Evolutionary conservation across 2,113 vertebrate genomes (phyloP).

Genomic region (Xenopus tropicalis): UCB_Xtro_10.0 CM004443.2:163347501-163348000

Average conservation of each 20-base stretch:
- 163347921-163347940: slow-evolving; percentile 43
- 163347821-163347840: slow-evolving; percentile 71
- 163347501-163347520: too few relatives aligned
- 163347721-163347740: neutral
- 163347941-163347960: too few relatives aligned
- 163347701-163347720: neutral
- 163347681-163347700: neutral
- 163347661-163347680: neutral
- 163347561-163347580: too few relatives aligned
- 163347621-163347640: too few relatives aligned
- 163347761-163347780: neutral
- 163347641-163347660: too few relatives aligned
- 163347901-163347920: slow-evolving; percentile 96
- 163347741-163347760: neutral
- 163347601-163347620: too few relatives aligned
- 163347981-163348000: too few relatives aligned
- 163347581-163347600: too few relatives aligned
- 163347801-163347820: neutral
- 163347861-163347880: slow-evolving; percentile 93
- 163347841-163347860: slow-evolving; percentile 91
- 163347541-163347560: too few relatives aligned
- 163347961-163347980: too few relatives aligned
- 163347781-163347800: neutral
- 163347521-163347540: too few relatives aligned
- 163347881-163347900: slow-evolving; percentile 95